Evolutionary conservation across 2,888 invertebrate species (phyloP).

Genomic region (Leptinotarsa peninsularis): DNA sequence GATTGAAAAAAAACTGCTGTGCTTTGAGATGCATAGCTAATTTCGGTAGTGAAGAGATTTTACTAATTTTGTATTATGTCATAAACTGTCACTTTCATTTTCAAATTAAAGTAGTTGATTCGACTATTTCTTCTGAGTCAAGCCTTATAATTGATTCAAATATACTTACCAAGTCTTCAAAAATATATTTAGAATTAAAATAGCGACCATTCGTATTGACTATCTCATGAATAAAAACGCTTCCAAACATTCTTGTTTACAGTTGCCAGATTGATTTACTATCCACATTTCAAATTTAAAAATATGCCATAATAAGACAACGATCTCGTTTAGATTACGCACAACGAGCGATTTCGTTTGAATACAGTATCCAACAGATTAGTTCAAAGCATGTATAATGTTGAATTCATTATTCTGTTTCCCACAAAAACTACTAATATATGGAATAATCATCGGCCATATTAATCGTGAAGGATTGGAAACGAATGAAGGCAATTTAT

Average conservation of each 20-base stretch:
- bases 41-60: no score
- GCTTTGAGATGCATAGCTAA: no score
- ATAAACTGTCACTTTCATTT: background rate
- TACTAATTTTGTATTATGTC: no score
- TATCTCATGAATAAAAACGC: constrained; percentile 3
- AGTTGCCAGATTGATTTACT: constrained; percentile 7
- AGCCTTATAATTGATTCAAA: no score
- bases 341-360: constrained; percentile 5
- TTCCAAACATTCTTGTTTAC: constrained; percentile 6
- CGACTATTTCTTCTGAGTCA: no score
- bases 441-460: background rate
- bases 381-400: background rate
- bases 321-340: constrained; percentile 5
- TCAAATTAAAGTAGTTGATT: background rate
- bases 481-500: background rate
- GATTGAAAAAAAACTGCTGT: no score
- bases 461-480: background rate
- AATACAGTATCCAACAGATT: background rate
- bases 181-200: background rate
- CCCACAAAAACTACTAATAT: background rate
- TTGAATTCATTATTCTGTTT: background rate
- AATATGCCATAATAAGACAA: constrained; percentile 7
- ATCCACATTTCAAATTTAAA: constrained; percentile 1
- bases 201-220: background rate
- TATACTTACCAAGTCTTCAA: no score